phyloP scores from a whole-genome alignment of 2,797 vertebrate species.

The Oreonectes daqikongensis region DNA sequence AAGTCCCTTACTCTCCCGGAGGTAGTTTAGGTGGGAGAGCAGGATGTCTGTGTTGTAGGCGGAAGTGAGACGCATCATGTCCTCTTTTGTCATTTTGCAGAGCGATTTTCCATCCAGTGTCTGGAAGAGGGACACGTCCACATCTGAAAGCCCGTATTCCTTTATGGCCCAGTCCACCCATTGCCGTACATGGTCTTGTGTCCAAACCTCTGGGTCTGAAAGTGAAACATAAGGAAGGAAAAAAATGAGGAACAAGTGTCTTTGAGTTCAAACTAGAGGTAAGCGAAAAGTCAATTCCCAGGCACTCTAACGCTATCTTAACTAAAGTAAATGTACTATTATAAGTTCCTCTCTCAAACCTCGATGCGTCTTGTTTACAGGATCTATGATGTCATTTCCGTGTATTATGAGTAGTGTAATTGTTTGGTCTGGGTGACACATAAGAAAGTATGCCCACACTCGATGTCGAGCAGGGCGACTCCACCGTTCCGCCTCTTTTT shows the following conservation, averaged over 20 bases:
- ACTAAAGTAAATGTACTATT: slow-evolving; percentile 49
- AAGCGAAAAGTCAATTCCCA: slow-evolving; percentile 1
- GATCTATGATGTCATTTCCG: slow-evolving; percentile 69
- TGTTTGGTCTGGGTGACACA: slow-evolving; percentile 60
- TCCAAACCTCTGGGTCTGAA: slow-evolving; percentile 81
- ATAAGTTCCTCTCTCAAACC: slow-evolving; percentile 14
- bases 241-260: background rate
- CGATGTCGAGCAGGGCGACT: slow-evolving; percentile 2
- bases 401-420: slow-evolving; percentile 65
- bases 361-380: slow-evolving; percentile 61
- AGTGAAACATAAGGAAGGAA: background rate
- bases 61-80: slow-evolving; percentile 83
- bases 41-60: slow-evolving; percentile 85
- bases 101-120: slow-evolving; percentile 82
- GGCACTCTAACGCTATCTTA: background rate
- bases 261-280: slow-evolving; percentile 10
- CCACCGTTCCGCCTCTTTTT: background rate
- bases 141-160: slow-evolving; percentile 82
- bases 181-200: slow-evolving; percentile 80
- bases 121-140: slow-evolving; percentile 80
- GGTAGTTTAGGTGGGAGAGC: slow-evolving; percentile 85
- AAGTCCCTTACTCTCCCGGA: slow-evolving; percentile 81
- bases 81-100: slow-evolving; percentile 84
- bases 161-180: slow-evolving; percentile 89
- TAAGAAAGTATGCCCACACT: slow-evolving; percentile 27